Evolutionary conservation across 2,797 vertebrate genomes (phyloP).

Genomic region (Hemitrygon akajei): DNA sequence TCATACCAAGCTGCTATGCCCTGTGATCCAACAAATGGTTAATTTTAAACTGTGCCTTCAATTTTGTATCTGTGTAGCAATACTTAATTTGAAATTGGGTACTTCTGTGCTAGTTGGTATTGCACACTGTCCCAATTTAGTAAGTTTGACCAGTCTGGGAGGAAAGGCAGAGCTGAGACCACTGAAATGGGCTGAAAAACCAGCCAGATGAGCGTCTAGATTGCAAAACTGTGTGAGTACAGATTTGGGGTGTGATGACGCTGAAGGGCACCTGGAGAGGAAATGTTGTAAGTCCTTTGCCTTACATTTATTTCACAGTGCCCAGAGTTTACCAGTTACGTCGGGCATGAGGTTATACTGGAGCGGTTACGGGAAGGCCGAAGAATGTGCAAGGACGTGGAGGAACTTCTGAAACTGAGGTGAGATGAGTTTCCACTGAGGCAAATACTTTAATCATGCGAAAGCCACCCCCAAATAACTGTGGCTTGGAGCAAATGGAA

Average conservation of each 20-base stretch:
- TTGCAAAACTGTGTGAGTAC: too few relatives aligned
- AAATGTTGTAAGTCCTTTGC: neutral
- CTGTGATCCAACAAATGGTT: neutral
- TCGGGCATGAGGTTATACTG: constrained; percentile 73
- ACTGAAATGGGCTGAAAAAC: neutral
- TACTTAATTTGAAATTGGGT: neutral
- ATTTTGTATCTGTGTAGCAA: neutral
- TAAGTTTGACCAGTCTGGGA: neutral
- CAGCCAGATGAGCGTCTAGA: neutral
- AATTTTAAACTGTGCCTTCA: neutral
- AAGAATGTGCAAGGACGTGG: constrained; percentile 86
- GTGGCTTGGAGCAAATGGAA: neutral
- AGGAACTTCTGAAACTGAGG: constrained; percentile 90
- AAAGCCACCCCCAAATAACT: neutral
- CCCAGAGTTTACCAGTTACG: constrained; percentile 73
- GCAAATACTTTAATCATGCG: neutral
- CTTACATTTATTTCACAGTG: constrained; percentile 53
- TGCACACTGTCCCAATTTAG: neutral
- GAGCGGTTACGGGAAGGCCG: constrained; percentile 79
- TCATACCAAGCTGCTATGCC: too few relatives aligned
- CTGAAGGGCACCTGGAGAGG: neutral
- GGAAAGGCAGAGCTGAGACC: neutral
- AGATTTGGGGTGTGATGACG: neutral
- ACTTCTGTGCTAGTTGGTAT: neutral
- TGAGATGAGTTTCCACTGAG: constrained; percentile 46